Evolutionary conservation across 2,888 invertebrate species (phyloP).

Genomic region (Megaustenia siamemsis): DNA sequence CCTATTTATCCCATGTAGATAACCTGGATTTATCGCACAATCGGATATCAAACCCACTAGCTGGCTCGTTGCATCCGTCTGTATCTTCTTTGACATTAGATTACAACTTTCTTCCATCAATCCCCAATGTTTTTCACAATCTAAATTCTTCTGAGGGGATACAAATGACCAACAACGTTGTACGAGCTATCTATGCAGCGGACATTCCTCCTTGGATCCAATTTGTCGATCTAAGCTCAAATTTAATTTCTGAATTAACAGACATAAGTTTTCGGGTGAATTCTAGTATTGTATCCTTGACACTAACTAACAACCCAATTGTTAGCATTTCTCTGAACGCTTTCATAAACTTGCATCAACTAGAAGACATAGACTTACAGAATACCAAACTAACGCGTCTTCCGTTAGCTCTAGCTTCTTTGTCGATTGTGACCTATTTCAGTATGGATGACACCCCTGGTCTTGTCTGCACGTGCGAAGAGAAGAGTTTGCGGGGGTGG

Average conservation of each 20-base stretch:
- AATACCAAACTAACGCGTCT: constrained; percentile 3
- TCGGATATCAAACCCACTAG: background rate
- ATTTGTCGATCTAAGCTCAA: background rate
- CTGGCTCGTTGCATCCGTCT: background rate
- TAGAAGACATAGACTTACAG: background rate
- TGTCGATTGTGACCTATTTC: background rate
- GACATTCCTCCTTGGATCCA: background rate
- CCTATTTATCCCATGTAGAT: background rate
- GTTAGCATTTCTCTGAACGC: background rate
- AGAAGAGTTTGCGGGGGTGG: background rate
- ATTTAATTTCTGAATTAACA: background rate
- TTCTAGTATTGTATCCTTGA: background rate
- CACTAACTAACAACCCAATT: background rate
- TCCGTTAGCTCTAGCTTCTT: background rate
- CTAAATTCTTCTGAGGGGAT: background rate
- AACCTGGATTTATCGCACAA: background rate
- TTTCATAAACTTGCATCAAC: background rate
- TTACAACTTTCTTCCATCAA: background rate
- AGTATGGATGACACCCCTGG: background rate
- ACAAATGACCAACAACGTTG: background rate
- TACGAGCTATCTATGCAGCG: background rate
- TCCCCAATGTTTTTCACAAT: background rate
- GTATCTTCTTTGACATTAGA: background rate
- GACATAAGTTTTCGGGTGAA: background rate
- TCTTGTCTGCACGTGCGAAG: background rate